phyloP scores from a whole-genome alignment of 2,113 vertebrate species.

The Vulpes vulpes region DNA sequence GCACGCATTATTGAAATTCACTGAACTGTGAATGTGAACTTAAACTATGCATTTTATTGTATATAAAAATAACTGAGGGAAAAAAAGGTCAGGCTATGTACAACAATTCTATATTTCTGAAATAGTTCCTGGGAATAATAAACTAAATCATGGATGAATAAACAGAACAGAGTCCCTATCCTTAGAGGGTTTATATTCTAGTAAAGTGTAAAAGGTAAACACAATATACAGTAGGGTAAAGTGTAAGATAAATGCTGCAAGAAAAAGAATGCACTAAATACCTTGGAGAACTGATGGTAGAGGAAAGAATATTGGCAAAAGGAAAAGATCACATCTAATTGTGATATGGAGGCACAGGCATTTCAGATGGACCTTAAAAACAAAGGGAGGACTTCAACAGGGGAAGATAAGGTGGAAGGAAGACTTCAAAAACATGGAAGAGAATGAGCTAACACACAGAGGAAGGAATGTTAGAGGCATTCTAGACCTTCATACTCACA shows the following conservation, averaged over 20 bases:
- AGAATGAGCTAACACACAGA: background rate
- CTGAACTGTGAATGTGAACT: background rate
- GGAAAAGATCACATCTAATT: background rate
- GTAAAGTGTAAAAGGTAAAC: constrained; percentile 14
- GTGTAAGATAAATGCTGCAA: background rate
- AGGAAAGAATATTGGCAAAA: background rate
- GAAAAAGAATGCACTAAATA: background rate
- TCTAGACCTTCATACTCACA: constrained; percentile 85
- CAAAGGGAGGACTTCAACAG: constrained; percentile 34
- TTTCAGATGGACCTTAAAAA: constrained; percentile 18
- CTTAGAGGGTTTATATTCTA: constrained; percentile 20
- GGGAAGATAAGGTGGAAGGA: background rate
- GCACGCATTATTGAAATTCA: background rate
- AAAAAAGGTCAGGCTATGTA: background rate
- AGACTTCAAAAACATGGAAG: background rate
- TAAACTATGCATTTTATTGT: background rate
- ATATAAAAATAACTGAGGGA: background rate
- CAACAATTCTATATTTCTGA: constrained; percentile 45
- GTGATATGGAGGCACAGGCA: background rate
- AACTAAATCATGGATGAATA: constrained; percentile 33
- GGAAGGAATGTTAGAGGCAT: background rate
- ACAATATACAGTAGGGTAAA: background rate
- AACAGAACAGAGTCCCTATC: background rate
- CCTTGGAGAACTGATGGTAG: background rate
- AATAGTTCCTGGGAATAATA: constrained; percentile 53